These are phyloP conservation scores for Neoseiulus cucumeris DNA, from an alignment of 1,140 invertebrate genomes.

Conservation along the genomic window DNA sequence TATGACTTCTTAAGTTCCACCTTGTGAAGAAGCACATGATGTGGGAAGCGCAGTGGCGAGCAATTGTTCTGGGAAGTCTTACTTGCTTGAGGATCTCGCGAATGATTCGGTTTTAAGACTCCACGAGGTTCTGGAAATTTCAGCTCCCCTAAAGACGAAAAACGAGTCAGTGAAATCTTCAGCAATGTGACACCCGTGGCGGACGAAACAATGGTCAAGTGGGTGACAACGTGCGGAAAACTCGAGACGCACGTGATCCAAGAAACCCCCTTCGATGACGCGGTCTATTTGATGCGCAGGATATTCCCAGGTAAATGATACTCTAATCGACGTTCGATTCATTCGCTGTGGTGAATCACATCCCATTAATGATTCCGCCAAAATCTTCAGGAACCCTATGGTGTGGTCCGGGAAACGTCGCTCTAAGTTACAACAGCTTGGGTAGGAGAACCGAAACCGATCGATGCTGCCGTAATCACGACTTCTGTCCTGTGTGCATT, in stretches of 20 bases:
- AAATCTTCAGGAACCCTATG: constrained; percentile 34
- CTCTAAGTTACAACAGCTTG: constrained; percentile 42
- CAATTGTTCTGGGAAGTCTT: too few relatives aligned
- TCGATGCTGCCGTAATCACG: constrained; percentile 50
- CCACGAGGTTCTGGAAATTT: too few relatives aligned
- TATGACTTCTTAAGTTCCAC: too few relatives aligned
- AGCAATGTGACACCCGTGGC: neutral
- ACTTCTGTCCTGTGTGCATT: constrained; percentile 34
- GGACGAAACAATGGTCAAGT: neutral
- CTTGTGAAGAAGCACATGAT: too few relatives aligned
- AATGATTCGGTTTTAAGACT: too few relatives aligned
- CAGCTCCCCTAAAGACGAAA: too few relatives aligned
- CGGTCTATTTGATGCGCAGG: neutral
- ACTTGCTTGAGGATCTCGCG: too few relatives aligned
- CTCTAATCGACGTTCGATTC: too few relatives aligned
- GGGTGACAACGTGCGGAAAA: neutral
- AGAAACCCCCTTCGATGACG: neutral
- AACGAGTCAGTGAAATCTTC: too few relatives aligned
- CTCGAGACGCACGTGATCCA: neutral
- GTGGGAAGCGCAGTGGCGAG: too few relatives aligned
- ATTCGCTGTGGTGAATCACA: too few relatives aligned
- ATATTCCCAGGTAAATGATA: neutral
- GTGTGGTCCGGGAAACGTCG: constrained; percentile 49
- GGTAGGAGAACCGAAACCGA: constrained; percentile 43
- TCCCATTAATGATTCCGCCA: too few relatives aligned